These are phyloP conservation scores for Drosophila tropicalis DNA, from an alignment of 1,140 invertebrate species.

Conservation along the genomic window DNA sequence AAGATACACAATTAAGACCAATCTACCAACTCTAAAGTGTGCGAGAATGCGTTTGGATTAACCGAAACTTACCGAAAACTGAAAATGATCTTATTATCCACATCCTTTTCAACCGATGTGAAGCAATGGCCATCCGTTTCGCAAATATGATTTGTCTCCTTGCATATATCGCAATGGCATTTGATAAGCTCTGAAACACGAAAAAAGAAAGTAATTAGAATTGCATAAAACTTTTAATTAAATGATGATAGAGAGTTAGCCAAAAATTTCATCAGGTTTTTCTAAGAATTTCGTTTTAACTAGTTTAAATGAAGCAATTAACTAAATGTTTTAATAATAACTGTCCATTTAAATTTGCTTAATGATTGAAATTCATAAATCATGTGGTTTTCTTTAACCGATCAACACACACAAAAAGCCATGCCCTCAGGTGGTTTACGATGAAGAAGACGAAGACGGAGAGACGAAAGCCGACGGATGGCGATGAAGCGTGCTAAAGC, in stretches of 20 bases:
- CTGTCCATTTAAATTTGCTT: neutral
- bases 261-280: neutral
- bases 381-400: slow-evolving; percentile 11
- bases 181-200: slow-evolving; percentile 85
- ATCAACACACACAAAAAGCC: neutral
- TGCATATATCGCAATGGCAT: slow-evolving; percentile 91
- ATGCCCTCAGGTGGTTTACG: slow-evolving; percentile 3
- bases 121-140: slow-evolving; percentile 95
- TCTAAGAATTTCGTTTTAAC: neutral
- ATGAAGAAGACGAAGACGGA: slow-evolving; percentile 8
- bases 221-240: neutral
- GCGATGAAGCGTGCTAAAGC: slow-evolving; percentile 31
- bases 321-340: slow-evolving; percentile 9
- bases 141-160: slow-evolving; percentile 91
- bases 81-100: slow-evolving; percentile 85
- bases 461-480: slow-evolving; percentile 29
- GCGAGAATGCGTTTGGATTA: slow-evolving; percentile 7
- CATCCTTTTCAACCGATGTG: slow-evolving; percentile 89
- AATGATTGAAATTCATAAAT: slow-evolving; percentile 16
- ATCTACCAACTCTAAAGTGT: slow-evolving; percentile 24
- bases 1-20: slow-evolving; percentile 31
- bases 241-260: neutral
- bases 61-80: slow-evolving; percentile 88
- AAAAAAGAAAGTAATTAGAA: neutral
- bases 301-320: slow-evolving; percentile 8